Percentiles rank a stretch among this genome's conserved stretches.
These are phyloP conservation scores for Scaeva pyrastri DNA, from an alignment of 2,888 invertebrate genomes.

Conservation along the genomic window DNA sequence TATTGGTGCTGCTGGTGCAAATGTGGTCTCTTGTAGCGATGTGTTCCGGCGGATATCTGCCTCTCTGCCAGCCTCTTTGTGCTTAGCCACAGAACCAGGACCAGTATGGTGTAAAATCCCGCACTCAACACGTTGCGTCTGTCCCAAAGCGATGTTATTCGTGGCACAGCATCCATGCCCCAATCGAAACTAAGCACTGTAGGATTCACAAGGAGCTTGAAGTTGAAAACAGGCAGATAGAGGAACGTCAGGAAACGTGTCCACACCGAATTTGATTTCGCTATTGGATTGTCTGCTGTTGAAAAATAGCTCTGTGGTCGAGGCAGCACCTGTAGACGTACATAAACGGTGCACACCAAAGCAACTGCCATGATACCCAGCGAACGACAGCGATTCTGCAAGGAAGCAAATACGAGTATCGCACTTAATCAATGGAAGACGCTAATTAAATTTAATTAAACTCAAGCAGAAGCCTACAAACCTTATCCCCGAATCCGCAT, in stretches of 20 bases:
- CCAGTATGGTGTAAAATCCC: slow-evolving; percentile 88
- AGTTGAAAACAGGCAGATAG: slow-evolving; percentile 96
- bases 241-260: slow-evolving; percentile 95
- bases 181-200: slow-evolving; percentile 97
- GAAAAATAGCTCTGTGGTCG: slow-evolving; percentile 90
- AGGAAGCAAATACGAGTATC: slow-evolving; percentile 63
- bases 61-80: slow-evolving; percentile 76
- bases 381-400: slow-evolving; percentile 89
- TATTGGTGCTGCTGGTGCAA: slow-evolving; percentile 77
- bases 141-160: slow-evolving; percentile 91
- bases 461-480: slow-evolving; percentile 77
- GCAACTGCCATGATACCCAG: slow-evolving; percentile 88
- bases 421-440: slow-evolving; percentile 67
- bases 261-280: slow-evolving; percentile 91
- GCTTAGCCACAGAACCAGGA: slow-evolving; percentile 80
- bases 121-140: slow-evolving; percentile 90
- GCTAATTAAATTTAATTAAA: slow-evolving; percentile 76
- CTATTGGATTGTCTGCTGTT: slow-evolving; percentile 97
- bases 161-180: slow-evolving; percentile 98
- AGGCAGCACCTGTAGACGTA: slow-evolving; percentile 91
- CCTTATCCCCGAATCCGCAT: slow-evolving; percentile 85
- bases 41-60: slow-evolving; percentile 63
- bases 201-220: slow-evolving; percentile 94
- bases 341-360: slow-evolving; percentile 88
- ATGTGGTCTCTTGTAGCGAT: slow-evolving; percentile 62